A percentile compares a stretch with the other conserved stretches of the same genome.
Conservation (phyloP, 2,888 invertebrate species). For the Aproaerema taeniolella region DNA sequence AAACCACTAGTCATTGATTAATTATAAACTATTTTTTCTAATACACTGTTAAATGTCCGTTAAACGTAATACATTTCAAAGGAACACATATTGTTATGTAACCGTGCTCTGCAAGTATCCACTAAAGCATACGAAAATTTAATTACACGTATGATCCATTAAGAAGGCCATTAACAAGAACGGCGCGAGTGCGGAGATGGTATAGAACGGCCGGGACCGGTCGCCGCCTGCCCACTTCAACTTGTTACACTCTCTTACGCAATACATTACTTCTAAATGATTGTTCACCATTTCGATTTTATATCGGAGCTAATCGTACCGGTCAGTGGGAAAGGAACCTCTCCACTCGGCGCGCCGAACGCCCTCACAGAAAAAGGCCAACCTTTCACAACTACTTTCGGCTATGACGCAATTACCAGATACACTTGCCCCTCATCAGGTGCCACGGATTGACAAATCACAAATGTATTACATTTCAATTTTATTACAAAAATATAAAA, state of each 20-base stretch:
- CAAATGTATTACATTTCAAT: slow-evolving; percentile 57
- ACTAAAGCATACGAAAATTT: slow-evolving; percentile 49
- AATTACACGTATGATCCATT: slow-evolving; percentile 55
- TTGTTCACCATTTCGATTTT: slow-evolving; percentile 48
- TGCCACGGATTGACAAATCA: slow-evolving; percentile 43
- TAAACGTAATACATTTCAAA: too few species aligned
- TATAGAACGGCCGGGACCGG: slow-evolving; percentile 10
- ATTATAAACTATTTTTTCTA: too few species aligned
- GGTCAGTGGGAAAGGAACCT: slow-evolving; percentile 49
- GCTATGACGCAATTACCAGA: slow-evolving; percentile 46
- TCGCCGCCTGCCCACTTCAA: slow-evolving; percentile 12
- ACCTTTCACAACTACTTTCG: slow-evolving; percentile 71
- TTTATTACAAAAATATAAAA: slow-evolving; percentile 71
- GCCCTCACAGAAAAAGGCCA: slow-evolving; percentile 26
- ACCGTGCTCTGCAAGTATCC: slow-evolving; percentile 32
- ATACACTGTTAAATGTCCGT: too few species aligned
- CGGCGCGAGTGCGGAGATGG: slow-evolving; percentile 14
- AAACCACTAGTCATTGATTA: too few species aligned
- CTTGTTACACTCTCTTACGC: slow-evolving; percentile 34
- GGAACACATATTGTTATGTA: slow-evolving; percentile 30
- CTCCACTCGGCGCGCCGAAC: slow-evolving; percentile 24
- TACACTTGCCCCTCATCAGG: slow-evolving; percentile 30
- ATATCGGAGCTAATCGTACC: slow-evolving; percentile 43
- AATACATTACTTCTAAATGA: slow-evolving; percentile 36
- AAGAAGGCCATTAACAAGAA: slow-evolving; percentile 45